These are phyloP conservation scores for Podarcis cretensis DNA, from an alignment of 2,113 vertebrate species.

Conservation along the genomic window DNA sequence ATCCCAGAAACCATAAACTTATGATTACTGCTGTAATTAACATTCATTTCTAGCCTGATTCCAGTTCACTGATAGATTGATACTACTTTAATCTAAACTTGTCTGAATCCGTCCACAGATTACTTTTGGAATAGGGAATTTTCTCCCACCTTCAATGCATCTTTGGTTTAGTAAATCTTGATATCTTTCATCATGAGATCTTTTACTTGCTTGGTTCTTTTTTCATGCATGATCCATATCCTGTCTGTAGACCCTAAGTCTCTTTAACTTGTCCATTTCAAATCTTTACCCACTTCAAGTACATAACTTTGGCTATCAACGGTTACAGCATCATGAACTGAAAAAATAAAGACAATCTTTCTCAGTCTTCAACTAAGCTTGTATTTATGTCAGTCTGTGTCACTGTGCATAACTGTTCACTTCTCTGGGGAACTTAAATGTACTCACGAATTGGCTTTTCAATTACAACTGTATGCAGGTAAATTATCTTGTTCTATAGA, in stretches of 20 bases:
- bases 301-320: background rate
- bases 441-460: slow-evolving; percentile 5
- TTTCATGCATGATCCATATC: background rate
- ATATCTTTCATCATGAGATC: background rate
- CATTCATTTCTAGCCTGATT: background rate
- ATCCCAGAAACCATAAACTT: too few species aligned
- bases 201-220: background rate
- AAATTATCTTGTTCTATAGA: slow-evolving; percentile 33
- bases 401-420: background rate
- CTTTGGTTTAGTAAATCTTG: background rate
- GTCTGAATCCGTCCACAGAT: background rate
- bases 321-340: background rate
- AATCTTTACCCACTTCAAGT: background rate
- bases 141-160: background rate
- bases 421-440: slow-evolving; percentile 10
- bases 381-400: background rate
- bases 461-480: background rate
- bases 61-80: background rate
- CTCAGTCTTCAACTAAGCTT: background rate
- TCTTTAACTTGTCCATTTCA: background rate
- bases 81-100: background rate
- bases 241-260: background rate
- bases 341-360: background rate
- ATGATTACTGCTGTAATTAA: too few species aligned
- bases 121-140: background rate